Conservation (phyloP, 2,888 invertebrate species). For the Ophioninae sp. region DNA sequence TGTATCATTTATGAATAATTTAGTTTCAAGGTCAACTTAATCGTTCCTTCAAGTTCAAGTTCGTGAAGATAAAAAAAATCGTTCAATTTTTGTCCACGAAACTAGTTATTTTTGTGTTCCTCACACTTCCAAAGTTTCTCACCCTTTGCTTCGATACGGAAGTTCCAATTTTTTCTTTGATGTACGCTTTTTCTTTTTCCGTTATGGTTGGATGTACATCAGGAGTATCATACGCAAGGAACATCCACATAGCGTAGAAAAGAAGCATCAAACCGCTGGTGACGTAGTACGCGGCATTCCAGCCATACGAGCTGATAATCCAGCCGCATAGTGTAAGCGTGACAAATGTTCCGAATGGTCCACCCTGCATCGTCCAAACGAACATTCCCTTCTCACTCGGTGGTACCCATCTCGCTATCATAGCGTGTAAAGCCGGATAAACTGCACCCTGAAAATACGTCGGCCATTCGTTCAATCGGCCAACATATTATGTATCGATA, state of each 20-base stretch:
- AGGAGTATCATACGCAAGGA: slow-evolving; percentile 86
- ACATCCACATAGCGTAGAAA: slow-evolving; percentile 85
- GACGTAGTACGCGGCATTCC: slow-evolving; percentile 87
- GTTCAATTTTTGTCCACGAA: too few relatives aligned
- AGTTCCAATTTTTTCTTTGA: slow-evolving; percentile 80
- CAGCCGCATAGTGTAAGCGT: slow-evolving; percentile 87
- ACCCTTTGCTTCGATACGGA: slow-evolving; percentile 76
- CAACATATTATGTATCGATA: slow-evolving; percentile 5
- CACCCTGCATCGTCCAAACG: slow-evolving; percentile 86
- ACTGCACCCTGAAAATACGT: slow-evolving; percentile 82
- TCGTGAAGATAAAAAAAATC: too few relatives aligned
- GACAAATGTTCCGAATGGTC: slow-evolving; percentile 87
- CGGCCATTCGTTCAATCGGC: slow-evolving; percentile 25
- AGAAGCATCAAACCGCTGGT: slow-evolving; percentile 84
- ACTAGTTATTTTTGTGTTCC: too few relatives aligned
- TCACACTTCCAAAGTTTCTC: too few relatives aligned
- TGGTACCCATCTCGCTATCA: slow-evolving; percentile 89
- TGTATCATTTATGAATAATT: too few relatives aligned
- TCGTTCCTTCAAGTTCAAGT: too few relatives aligned
- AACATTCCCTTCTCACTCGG: slow-evolving; percentile 90
- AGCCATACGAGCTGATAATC: slow-evolving; percentile 85
- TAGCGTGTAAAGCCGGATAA: slow-evolving; percentile 86
- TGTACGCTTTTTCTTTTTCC: slow-evolving; percentile 85
- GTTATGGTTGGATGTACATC: slow-evolving; percentile 85
- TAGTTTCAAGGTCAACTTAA: too few relatives aligned